phyloP scores from a whole-genome alignment of 2,113 vertebrate genomes.

The Eulacestoma nigropectus region DNA sequence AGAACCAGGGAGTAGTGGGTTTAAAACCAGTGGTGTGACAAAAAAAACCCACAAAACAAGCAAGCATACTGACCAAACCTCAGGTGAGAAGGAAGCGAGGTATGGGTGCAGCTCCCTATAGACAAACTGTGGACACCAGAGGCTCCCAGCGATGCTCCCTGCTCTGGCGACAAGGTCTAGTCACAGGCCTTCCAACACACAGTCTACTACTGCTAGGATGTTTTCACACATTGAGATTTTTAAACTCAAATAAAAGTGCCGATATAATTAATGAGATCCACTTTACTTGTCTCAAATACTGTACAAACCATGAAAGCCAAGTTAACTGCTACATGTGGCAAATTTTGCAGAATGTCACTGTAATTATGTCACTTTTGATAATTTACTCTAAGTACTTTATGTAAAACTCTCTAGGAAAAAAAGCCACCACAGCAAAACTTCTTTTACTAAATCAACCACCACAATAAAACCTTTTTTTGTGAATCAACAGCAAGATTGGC shows the following conservation, averaged over 20 bases:
- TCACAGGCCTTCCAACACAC: neutral
- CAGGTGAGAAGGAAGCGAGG: neutral
- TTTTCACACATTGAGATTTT: neutral
- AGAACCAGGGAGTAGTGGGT: neutral
- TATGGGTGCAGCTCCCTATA: accelerated
- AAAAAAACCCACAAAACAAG: neutral
- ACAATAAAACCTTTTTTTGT: neutral
- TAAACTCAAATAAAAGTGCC: neutral
- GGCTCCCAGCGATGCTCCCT: neutral
- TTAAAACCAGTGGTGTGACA: neutral
- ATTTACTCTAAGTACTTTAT: neutral
- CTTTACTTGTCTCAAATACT: neutral
- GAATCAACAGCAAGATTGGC: neutral
- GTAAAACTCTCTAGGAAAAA: neutral
- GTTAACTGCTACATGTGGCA: neutral
- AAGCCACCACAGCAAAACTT: neutral
- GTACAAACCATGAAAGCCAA: neutral
- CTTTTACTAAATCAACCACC: neutral
- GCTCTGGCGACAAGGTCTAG: accelerated
- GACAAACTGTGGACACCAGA: accelerated
- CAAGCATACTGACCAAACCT: neutral
- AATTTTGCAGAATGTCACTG: neutral
- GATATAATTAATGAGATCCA: neutral
- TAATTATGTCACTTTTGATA: neutral
- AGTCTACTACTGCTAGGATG: neutral